Percentiles rank a stretch among this genome's conserved stretches.
Evolutionary conservation across 2,113 vertebrate species (phyloP).

Genomic region (Salvelinus fontinalis): DNA sequence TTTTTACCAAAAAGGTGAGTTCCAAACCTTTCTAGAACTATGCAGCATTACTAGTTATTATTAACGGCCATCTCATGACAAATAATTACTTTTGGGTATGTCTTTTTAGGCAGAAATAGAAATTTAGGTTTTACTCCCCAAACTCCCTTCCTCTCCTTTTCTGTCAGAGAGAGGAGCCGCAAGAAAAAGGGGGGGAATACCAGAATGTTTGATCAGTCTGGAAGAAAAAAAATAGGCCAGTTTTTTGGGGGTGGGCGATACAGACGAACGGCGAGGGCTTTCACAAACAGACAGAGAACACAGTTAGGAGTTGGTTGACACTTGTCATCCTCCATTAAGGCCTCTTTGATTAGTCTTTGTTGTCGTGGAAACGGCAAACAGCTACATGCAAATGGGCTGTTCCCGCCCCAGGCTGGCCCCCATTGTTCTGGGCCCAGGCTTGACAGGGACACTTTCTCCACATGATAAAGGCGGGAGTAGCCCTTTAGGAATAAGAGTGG

Average conservation of each 20-base stretch:
- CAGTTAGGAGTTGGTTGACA: constrained; percentile 73
- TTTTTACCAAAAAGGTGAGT: too few species aligned
- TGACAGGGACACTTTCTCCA: constrained; percentile 89
- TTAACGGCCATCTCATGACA: too few species aligned
- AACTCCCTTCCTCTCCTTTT: neutral
- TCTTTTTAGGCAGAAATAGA: too few species aligned
- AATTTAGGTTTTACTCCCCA: constrained; percentile 9
- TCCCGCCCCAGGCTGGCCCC: constrained; percentile 77
- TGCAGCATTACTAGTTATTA: too few species aligned
- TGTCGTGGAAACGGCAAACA: constrained; percentile 92
- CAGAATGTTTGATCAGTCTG: constrained; percentile 55
- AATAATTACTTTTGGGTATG: too few species aligned
- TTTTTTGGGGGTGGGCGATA: constrained; percentile 26
- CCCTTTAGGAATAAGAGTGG: constrained; percentile 81
- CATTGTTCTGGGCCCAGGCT: constrained; percentile 83
- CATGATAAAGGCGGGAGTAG: constrained; percentile 80
- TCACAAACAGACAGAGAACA: constrained; percentile 34
- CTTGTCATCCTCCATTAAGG: constrained; percentile 86
- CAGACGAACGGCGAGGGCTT: constrained; percentile 48
- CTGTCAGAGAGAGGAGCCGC: constrained; percentile 6
- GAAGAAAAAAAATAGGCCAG: constrained; percentile 29
- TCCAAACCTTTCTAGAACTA: too few species aligned
- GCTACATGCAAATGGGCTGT: constrained; percentile 91
- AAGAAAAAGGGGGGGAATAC: neutral
- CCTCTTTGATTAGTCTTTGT: constrained; percentile 88